Evolutionary conservation across 2,113 vertebrate genomes (phyloP), one percentile per base, ranked within the genome.

Genomic region (Atrichornis clamosus): DNA sequence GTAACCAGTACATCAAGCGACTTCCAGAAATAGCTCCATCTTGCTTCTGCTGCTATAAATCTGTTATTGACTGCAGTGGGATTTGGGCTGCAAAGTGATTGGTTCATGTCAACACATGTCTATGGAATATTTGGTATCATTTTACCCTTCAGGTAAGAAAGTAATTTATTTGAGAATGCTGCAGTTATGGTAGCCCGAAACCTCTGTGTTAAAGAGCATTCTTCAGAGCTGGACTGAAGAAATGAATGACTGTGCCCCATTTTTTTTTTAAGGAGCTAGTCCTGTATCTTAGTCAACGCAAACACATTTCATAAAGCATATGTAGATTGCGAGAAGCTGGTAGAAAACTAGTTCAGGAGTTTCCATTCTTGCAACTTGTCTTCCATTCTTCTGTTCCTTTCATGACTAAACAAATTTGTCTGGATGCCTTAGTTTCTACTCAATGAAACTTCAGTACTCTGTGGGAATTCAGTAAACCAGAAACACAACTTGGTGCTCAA

Each of bases 351-450:
- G 91, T 94, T 95, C 85, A 90, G 76, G 90, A 95, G 93, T 84
- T 95, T 96, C 93, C 91, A 58, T 91, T 58, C 82, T 93, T 95
- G 89, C 68, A 65, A 84, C 85, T 95, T 94, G 91, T 93, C 85
- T 96, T 94, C 85, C 53, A 77, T 91, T 96, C 94, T 95, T 93
- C 94, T 77, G 75, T 83, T 84, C 68, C 85, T 95, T 95, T 92
- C 95, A 89, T 96, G 96, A 96, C 95, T 96, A 95, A 94, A 96
- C 96, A 96, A 83, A 91, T 83, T 49, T 60, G 49, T 52, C 78
- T 76, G 75, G 72, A 39, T 78, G 89, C 60, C 86, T 93, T 96
- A 90, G 76, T 68, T 93, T 68, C 83, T 95, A 68, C 92, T 96
- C 95, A 96, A 90, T 95, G 95, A 81, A 95, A 95, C 88, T 92